Evolutionary conservation across 1,140 invertebrate genomes (phyloP), one percentile per base, ranked within the genome.

Genomic region (Drosophila persimilis): DNA sequence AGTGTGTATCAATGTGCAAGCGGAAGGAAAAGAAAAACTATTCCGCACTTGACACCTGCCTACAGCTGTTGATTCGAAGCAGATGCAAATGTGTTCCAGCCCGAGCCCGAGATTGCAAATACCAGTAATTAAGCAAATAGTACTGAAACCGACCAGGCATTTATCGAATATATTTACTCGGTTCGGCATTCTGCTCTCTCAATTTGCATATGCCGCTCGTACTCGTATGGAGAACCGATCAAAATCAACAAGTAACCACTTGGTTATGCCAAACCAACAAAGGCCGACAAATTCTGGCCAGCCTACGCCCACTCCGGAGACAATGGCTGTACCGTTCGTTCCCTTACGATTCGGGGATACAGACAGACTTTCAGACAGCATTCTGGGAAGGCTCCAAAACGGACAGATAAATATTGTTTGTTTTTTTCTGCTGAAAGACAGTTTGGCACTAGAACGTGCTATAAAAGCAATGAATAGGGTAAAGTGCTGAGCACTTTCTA

Each of bases 81-180:
- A 17, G 17, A 17, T 62, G 52, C 46, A 51, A 73, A 54, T 73
- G 31, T 43, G 39, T 13, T 53, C 56, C 61, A 41, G 20, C 44
- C 58, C 24, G 24, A 43, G 51, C 8, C 51, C 45, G 35, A 55
- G 63, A 46, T 52, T 54, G 55, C 53, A 48, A 73, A 61, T 73
- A 57, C 57, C 55, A 51, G 70, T 70, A 78, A 78, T 66, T 73
- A 48, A 78, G 51, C 56, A n/a, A 44, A 35, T 50, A 26, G 17
- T 7, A 13, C 62, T 52, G 52, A 66, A 78, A 66, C 52, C 60
- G 24, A 59, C 51, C 22, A 48, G 66, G 44, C 59, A 67, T 79
- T 73, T 67, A 78, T 78, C 53, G 69, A 51, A 74, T 58, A 58
- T 45, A 58, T 73, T 45, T 57, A 53, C 53, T 31, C 17, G 13